Percentiles rank a stretch among this genome's conserved stretches.
Evolutionary conservation across 2,888 invertebrate species (phyloP).

Genomic region (Acrobasis suavella): DNA sequence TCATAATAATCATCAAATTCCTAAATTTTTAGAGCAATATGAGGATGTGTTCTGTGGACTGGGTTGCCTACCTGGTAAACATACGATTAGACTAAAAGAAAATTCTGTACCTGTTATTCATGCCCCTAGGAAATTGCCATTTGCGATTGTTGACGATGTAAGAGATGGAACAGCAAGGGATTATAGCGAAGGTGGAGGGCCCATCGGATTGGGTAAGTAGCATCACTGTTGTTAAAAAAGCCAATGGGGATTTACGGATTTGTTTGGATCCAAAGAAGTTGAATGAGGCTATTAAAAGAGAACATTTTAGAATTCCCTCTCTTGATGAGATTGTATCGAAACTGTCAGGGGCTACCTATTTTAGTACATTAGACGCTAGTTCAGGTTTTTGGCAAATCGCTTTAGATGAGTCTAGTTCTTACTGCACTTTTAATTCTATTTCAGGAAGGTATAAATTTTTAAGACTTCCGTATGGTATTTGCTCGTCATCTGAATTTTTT

Average conservation of each 20-base stretch:
- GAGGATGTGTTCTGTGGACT: conserved; percentile 25
- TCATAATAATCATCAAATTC: background rate
- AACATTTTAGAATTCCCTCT: background rate
- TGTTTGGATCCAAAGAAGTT: background rate
- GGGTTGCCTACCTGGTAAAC: conserved; percentile 24
- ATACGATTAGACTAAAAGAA: conserved; percentile 22
- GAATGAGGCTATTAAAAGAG: background rate
- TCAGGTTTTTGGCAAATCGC: background rate
- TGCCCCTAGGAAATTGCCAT: conserved; percentile 25
- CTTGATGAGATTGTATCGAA: background rate
- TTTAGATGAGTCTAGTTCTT: background rate
- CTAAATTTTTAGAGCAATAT: background rate
- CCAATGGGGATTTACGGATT: background rate
- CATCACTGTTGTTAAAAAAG: background rate
- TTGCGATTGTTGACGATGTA: conserved; percentile 12
- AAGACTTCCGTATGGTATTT: background rate
- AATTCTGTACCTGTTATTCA: conserved; percentile 20
- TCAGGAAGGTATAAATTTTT: background rate
- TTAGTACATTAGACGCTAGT: background rate
- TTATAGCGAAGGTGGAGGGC: background rate
- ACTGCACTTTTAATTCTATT: background rate
- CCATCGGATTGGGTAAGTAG: background rate
- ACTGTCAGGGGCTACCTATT: background rate
- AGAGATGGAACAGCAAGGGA: conserved; percentile 13
- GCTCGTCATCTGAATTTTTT: background rate